Base-by-base conservation (phyloP, 2,888 invertebrate species). In the Xanthostigma xanthostigma region DNA sequence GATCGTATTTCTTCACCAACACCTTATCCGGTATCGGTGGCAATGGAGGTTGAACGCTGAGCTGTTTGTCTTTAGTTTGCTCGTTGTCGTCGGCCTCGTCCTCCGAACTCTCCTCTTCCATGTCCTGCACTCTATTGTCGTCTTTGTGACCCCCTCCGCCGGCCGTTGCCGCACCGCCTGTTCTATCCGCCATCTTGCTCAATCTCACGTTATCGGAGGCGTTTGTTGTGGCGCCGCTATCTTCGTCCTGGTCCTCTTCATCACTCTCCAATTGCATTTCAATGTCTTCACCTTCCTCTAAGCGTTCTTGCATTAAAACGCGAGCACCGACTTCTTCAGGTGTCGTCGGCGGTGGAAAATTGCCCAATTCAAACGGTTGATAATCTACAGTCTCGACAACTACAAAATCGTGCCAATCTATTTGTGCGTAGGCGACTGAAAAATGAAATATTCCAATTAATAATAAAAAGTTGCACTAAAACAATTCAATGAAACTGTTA, bases 351-450 rank as follows among this genome's bases (percentile, higher is more conserved):
- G 96, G 92, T 1, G 96, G 96, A 61, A 96, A 92, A 63, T 94
- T 91, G 1, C 94, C 93, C 10, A 85, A 83, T 69, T 99, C 98
- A 58, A 90, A 91, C 0, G 92, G 89, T 57, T 95, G 94, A 65
- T 97, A 99, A 67, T 99, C 98, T 0, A 99, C 97, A 0, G 97
- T 97, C 70, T 99, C 98, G 0, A 99, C 98, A 0, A 99, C 97
- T 1, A 98, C 97, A 67, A 99, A 99, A 67, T 98, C 97, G 64
- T 99, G 98, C 98, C 98, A 99, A 65, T 99, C 98, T 53, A 98
- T 96, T 61, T 93, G 93, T 0, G 96, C 95, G 64, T 98, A 98
- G 0, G 90, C 90, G 34, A 90, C 80, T 76, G 51, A 49, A 66
- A 63, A 40, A 17, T 14, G 11, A 12, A 17, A 1, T 17, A 3